These are phyloP conservation scores for Apamea sordens DNA, from an alignment of 2,888 invertebrate genomes.

Conservation along the genomic window DNA sequence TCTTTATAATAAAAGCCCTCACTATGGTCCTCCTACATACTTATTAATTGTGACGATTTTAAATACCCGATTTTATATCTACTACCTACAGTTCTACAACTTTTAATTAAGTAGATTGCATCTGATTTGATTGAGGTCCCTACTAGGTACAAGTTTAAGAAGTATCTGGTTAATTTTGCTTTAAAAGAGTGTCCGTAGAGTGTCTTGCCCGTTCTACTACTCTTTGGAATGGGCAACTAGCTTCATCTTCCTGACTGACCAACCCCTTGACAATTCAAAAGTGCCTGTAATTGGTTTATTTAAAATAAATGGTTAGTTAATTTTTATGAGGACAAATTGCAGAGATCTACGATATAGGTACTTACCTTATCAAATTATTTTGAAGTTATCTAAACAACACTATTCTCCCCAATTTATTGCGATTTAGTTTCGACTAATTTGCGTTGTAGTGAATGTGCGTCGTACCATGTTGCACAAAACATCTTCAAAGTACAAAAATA, in stretches of 20 bases:
- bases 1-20: neutral
- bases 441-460: conserved; percentile 24
- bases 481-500: conserved; percentile 79
- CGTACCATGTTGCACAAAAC: conserved; percentile 63
- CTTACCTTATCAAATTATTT: neutral
- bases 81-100: neutral
- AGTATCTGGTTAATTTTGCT: neutral
- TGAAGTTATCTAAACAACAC: neutral
- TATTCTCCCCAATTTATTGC: conserved; percentile 9
- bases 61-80: no score
- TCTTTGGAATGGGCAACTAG: neutral
- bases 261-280: neutral
- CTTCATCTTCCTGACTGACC: neutral
- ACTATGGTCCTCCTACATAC: neutral
- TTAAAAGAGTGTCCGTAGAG: neutral
- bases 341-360: neutral
- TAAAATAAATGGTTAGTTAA: neutral
- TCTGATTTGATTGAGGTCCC: neutral
- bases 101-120: no score
- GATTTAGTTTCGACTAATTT: conserved; percentile 26
- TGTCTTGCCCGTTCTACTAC: neutral
- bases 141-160: neutral
- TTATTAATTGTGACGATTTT: neutral
- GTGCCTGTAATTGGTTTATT: neutral
- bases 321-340: neutral